Evolutionary conservation across 2,113 vertebrate species (phyloP).

Genomic region (Dendropsophus ebraccatus): DNA sequence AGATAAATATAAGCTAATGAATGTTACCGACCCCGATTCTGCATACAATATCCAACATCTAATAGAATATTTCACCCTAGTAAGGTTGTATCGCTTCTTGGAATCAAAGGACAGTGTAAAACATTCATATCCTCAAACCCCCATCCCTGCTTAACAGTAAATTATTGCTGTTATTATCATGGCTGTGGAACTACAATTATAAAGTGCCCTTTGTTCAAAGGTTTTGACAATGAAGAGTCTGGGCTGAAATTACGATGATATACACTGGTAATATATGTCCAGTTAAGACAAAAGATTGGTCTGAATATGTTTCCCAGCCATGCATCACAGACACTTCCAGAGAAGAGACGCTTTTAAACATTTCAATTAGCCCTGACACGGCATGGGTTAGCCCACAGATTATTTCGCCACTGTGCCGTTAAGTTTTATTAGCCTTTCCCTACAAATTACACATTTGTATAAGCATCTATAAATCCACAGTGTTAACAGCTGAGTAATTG

Average conservation of each 20-base stretch:
- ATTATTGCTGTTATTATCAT: conserved; percentile 76
- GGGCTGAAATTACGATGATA: conserved; percentile 67
- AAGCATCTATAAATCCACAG: conserved; percentile 69
- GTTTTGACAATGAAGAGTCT: conserved; percentile 75
- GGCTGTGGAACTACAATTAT: conserved; percentile 73
- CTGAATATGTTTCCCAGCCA: conserved; percentile 66
- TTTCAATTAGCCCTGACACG: conserved; percentile 70
- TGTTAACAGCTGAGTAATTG: conserved; percentile 67
- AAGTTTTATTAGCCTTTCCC: conserved; percentile 70
- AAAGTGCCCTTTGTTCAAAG: conserved; percentile 74
- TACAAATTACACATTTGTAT: conserved; percentile 63
- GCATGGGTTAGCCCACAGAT: conserved; percentile 68
- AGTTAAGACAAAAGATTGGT: conserved; percentile 71
- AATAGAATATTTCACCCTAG: neutral
- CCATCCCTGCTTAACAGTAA: conserved; percentile 75
- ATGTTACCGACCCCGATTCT: neutral
- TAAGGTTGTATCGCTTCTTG: conserved; percentile 61
- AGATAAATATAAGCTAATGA: neutral
- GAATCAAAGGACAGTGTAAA: conserved; percentile 57
- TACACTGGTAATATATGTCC: conserved; percentile 73
- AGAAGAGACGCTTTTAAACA: conserved; percentile 67
- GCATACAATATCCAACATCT: neutral
- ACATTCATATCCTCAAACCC: conserved; percentile 70
- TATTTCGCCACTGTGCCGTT: conserved; percentile 65
- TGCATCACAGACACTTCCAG: conserved; percentile 65